phyloP scores from a whole-genome alignment of 2,888 invertebrate species.

The Scaptomyza reducta region DNA sequence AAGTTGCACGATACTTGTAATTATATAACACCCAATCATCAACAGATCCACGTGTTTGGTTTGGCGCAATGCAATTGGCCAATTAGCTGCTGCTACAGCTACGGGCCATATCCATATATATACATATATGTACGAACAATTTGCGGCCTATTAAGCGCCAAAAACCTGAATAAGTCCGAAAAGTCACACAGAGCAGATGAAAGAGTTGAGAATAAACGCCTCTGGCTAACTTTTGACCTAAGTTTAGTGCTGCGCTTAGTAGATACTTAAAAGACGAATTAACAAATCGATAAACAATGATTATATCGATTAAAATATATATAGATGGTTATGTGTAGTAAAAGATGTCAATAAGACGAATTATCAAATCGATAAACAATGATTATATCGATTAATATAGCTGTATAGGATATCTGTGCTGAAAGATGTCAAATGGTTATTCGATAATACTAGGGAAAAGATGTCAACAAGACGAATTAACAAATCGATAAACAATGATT shows the following conservation, averaged over 20 bases:
- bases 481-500: too few species aligned
- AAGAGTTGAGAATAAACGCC: neutral
- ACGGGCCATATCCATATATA: conserved; percentile 21
- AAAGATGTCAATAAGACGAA: too few species aligned
- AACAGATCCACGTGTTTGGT: conserved; percentile 32
- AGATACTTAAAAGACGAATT: too few species aligned
- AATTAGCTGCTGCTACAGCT: conserved; percentile 40
- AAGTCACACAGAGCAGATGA: neutral
- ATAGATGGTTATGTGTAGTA: too few species aligned
- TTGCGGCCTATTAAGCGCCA: conserved; percentile 34
- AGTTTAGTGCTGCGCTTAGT: too few species aligned
- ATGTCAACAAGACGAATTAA: too few species aligned
- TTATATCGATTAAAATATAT: too few species aligned
- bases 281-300: neutral
- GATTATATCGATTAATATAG: too few species aligned
- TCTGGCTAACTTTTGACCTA: neutral
- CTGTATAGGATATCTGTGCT: too few species aligned
- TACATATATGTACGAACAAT: conserved; percentile 37
- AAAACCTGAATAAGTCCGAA: conserved; percentile 27
- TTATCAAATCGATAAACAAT: too few species aligned
- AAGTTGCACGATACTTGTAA: conserved; percentile 23
- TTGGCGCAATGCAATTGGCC: conserved; percentile 40
- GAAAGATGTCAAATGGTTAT: too few species aligned
- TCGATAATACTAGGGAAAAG: too few species aligned
- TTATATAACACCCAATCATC: conserved; percentile 37